A percentile compares a stretch with the other conserved stretches of the same genome.
Evolutionary conservation across 2,797 vertebrate species (phyloP).

Genomic region (Pangasius djambal): DNA sequence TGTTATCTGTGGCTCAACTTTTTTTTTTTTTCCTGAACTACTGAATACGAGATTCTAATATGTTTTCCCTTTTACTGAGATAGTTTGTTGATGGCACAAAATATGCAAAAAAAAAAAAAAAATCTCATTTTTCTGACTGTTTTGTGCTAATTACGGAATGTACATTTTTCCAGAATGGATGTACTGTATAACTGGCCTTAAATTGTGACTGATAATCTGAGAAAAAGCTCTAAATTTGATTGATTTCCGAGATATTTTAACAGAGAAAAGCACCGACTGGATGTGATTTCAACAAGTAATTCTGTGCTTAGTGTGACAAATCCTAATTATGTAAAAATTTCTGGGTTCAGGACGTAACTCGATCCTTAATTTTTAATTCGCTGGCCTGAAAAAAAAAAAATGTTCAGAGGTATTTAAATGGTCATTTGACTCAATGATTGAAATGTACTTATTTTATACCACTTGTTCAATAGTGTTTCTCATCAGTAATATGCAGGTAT

Average conservation of each 20-base stretch:
- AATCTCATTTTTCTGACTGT: not conserved
- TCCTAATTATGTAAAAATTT: not conserved
- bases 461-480: constrained; percentile 14
- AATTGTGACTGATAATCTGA: constrained; percentile 27
- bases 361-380: not conserved
- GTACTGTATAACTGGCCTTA: constrained; percentile 15
- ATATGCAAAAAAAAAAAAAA: not conserved
- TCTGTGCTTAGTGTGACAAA: not conserved
- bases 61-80: constrained; percentile 1
- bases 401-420: not conserved
- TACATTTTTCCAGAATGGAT: not conserved
- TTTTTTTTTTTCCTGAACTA: not conserved
- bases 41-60: not conserved
- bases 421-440: not conserved
- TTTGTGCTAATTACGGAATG: not conserved
- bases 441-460: constrained; percentile 19
- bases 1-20: not conserved
- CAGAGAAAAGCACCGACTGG: no score
- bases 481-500: constrained; percentile 12
- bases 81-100: not conserved
- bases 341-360: not conserved
- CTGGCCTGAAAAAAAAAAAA: not conserved
- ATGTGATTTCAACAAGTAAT: not conserved
- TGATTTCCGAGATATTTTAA: not conserved
- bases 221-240: not conserved